Evolutionary conservation across 2,888 invertebrate species (phyloP), one percentile per base, ranked within the genome.

Genomic region (Nezara viridula): DNA sequence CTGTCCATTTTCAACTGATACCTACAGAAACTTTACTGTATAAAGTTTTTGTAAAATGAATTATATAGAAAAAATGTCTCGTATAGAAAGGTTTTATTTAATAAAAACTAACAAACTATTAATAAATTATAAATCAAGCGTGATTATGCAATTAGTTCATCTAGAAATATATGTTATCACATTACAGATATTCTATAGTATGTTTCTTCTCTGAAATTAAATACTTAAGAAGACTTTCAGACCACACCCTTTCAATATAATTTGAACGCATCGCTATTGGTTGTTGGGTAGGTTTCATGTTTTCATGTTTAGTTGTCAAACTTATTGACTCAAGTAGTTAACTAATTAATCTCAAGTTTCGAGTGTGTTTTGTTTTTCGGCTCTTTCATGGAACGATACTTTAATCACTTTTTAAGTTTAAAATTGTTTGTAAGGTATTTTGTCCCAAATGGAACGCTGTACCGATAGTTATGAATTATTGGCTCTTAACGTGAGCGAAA

Each of bases 401-500:
- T 32, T 6, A 32, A 66, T 16, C 16, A 19, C 14, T 66, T 32
- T 16, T 66, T 32, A 32, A 19, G 5, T 19, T 66, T 66, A 19
- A 0, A 32, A 19, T 19, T 66, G 19, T 6, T 32, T 66, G 4
- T 19, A 7, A 32, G 66, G 32, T 32, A 66, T 10, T 19, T 32
- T 2, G 32, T 66, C 16, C 27, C 81, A 85, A 90, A 90, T 90
- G 90, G 90, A 89, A 90, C 94, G 93, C 91, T 94, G 94, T 92
- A 95, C 95, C 92, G 95, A 95, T 93, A 95, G 95, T 91, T 95
- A 95, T 92, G 94, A 95, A 91, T 94, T 95, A 85, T 92, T 95
- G 92, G 95, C 95, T 92, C 92, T 95, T 90, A 94, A 95, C 88
- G 95, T 95, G 90, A 91, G 91, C 89, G 95, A 95, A 90, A 95